Evolutionary conservation across 2,888 invertebrate genomes (phyloP), one percentile per base, ranked within the genome.

Genomic region (Cheilosia variabilis): DNA sequence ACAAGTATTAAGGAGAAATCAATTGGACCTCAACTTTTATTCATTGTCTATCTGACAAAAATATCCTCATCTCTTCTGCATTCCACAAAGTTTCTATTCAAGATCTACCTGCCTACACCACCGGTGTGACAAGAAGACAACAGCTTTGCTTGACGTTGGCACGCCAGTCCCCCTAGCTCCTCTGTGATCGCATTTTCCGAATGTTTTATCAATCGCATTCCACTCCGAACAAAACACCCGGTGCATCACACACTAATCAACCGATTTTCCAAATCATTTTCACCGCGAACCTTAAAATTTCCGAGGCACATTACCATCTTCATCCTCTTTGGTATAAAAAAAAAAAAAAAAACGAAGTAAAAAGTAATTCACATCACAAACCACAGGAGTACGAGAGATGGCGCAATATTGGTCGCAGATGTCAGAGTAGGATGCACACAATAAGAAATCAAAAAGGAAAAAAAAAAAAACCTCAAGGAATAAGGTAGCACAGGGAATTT

Each of bases 391-490:
- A 69, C 71, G 52, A 76, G 86, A 86, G 86, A 86, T 81, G 81
- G 86, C 81, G 81, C 63, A 81, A 71, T 72, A 57, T 73, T n/a
- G 15, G 13, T 55, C 63, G 63, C 76, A 52, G 76, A 62, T 63
- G 77, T 68, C 72, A 86, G 86, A 86, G 77, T 63, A 77, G 72
- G 86, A 86, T 62, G 86, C 76, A 86, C 76, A 50, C 72, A 86
- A 62, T 66, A 72, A 65, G 57, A 72, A 73, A 62, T 55, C 55
- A 73, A 58, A 52, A 73, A 43, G 62, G 47, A 37, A 75, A 79
- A 68, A 68, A 63, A 63, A 43, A 57, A 80, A 69, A 37, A 58
- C 19, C 19, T 37, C 17, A 37, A 58, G 69, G 75, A 71, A 79
- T 60, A 63, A 80, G 76, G 84, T 80, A 86, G 86, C 86, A 13